A percentile compares a stretch with the other conserved stretches of the same genome.
These are phyloP conservation scores for Camelus bactrianus DNA, from an alignment of 2,113 vertebrate genomes.

Conservation along the genomic window DNA sequence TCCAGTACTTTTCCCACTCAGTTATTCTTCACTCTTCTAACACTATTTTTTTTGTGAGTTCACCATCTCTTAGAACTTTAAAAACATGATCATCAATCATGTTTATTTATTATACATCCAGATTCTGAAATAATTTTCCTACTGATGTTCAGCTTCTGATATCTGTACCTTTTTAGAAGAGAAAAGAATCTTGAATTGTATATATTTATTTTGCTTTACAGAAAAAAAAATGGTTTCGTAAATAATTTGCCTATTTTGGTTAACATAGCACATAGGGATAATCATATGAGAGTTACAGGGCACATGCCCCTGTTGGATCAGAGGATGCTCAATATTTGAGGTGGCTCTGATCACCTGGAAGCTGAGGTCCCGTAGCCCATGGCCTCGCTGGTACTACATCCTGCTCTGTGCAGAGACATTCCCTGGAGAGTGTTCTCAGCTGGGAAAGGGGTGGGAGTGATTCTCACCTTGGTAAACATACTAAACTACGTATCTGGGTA, in stretches of 20 bases:
- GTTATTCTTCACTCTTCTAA: constrained; percentile 62
- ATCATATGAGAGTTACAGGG: neutral
- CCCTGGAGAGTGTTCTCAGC: neutral
- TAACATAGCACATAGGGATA: constrained; percentile 79
- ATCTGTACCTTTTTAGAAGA: constrained; percentile 76
- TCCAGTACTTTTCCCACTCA: constrained; percentile 49
- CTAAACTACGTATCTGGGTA: neutral
- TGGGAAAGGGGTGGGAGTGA: neutral
- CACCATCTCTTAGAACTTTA: constrained; percentile 58
- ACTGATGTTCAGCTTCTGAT: constrained; percentile 49
- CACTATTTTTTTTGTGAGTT: constrained; percentile 62
- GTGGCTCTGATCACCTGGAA: neutral
- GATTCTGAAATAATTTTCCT: constrained; percentile 73
- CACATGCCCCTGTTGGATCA: neutral
- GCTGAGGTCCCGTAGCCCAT: neutral
- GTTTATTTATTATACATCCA: constrained; percentile 55
- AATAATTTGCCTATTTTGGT: constrained; percentile 83
- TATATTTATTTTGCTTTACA: constrained; percentile 81
- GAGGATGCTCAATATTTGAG: constrained; percentile 50
- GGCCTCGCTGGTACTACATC: neutral
- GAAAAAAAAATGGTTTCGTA: constrained; percentile 77
- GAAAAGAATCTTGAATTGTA: constrained; percentile 81
- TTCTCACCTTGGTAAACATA: constrained; percentile 7
- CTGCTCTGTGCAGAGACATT: neutral
- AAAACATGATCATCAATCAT: constrained; percentile 63